These are phyloP conservation scores for Typhlichthys subterraneus DNA, from an alignment of 2,797 vertebrate species.

Conservation along the genomic window DNA sequence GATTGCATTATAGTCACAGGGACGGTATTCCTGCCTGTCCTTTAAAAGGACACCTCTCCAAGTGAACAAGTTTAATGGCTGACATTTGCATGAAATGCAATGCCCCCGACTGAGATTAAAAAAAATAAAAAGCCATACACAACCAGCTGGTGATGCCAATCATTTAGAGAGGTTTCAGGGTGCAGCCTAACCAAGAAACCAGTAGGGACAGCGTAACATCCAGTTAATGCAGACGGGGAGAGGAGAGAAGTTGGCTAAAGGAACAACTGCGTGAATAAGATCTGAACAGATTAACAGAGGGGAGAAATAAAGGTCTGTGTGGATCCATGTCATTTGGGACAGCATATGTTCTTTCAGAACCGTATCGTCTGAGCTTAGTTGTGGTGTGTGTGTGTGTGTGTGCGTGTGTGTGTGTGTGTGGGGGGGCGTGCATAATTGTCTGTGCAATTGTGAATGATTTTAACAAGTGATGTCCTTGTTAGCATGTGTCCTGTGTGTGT, in stretches of 20 bases:
- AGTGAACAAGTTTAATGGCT: slow-evolving; percentile 34
- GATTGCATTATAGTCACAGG: slow-evolving; percentile 43
- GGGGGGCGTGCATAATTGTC: slow-evolving; percentile 7
- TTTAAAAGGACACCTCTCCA: slow-evolving; percentile 35
- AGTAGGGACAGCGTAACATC: slow-evolving; percentile 40
- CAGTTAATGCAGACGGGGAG: slow-evolving; percentile 27
- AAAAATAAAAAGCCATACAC: slow-evolving; percentile 42
- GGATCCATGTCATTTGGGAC: slow-evolving; percentile 17
- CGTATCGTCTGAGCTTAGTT: slow-evolving; percentile 33
- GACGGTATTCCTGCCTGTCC: slow-evolving; percentile 29
- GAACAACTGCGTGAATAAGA: slow-evolving; percentile 50
- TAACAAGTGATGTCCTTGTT: slow-evolving; percentile 25
- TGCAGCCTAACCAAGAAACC: slow-evolving; percentile 50
- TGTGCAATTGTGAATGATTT: slow-evolving; percentile 28
- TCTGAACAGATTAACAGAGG: slow-evolving; percentile 46
- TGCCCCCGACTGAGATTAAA: slow-evolving; percentile 59
- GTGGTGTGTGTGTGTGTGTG: slow-evolving; percentile 15
- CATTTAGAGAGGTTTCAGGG: slow-evolving; percentile 45
- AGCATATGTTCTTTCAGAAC: slow-evolving; percentile 44
- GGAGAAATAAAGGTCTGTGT: slow-evolving; percentile 5
- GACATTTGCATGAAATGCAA: slow-evolving; percentile 61
- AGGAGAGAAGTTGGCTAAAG: slow-evolving; percentile 24
- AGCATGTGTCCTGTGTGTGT: slow-evolving; percentile 15
- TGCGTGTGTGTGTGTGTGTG: not conserved
- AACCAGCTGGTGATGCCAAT: slow-evolving; percentile 43